Percentiles rank a stretch among this genome's conserved stretches.
phyloP scores from a whole-genome alignment of 2,888 invertebrate species.

The Aleiodes alternator region DNA sequence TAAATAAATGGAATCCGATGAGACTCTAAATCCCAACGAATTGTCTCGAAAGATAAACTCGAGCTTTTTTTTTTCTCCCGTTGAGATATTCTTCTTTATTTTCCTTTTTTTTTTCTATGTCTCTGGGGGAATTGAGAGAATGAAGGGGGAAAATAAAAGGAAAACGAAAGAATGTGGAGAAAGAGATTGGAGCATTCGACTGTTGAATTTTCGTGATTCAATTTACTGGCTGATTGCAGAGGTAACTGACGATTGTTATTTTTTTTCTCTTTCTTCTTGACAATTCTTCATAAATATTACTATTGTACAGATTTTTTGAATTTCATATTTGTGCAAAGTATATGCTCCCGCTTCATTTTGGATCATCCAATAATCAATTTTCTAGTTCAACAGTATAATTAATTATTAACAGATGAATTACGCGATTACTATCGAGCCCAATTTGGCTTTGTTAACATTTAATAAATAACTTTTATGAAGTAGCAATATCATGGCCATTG shows the following conservation, averaged over 20 bases:
- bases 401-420: too few relatives aligned
- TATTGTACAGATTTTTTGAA: slow-evolving; percentile 36
- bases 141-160: background rate
- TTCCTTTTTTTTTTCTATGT: background rate
- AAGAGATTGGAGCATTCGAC: slow-evolving; percentile 44
- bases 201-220: slow-evolving; percentile 65
- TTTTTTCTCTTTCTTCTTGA: too few relatives aligned
- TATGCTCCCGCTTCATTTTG: too few relatives aligned
- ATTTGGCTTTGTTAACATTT: too few relatives aligned
- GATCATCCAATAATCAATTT: too few relatives aligned
- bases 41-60: slow-evolving; percentile 52
- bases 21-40: slow-evolving; percentile 35
- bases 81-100: slow-evolving; percentile 4
- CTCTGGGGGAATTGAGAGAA: slow-evolving; percentile 7
- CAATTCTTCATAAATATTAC: slow-evolving; percentile 29
- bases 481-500: too few relatives aligned
- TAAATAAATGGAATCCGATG: slow-evolving; percentile 44
- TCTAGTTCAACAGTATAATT: too few relatives aligned
- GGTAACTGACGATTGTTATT: slow-evolving; percentile 8
- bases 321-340: slow-evolving; percentile 20
- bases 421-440: too few relatives aligned
- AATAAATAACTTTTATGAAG: too few relatives aligned
- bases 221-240: slow-evolving; percentile 62
- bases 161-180: slow-evolving; percentile 6
- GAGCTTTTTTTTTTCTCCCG: background rate